Evolutionary conservation across 2,113 vertebrate genomes (phyloP), one percentile per base, ranked within the genome.

Genomic region (Esox niger): DNA sequence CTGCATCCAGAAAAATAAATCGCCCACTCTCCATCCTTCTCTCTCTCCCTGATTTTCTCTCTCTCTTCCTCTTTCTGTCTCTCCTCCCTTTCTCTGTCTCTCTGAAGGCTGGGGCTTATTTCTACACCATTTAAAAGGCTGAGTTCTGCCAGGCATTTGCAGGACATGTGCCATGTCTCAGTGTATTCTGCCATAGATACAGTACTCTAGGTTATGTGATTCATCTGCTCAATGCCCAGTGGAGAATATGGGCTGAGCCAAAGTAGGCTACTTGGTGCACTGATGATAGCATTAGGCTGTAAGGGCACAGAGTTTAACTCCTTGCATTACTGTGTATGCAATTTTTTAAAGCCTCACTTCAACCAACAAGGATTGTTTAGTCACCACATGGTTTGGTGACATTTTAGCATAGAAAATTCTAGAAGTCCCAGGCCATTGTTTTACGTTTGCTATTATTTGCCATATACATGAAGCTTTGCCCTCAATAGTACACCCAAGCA

Each of bases 1-100:
- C 90, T 90, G 83, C 68, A 82, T 73, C 61, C 86, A 90, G 84
- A 70, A 55, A 11, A 64, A 10, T 43, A 4, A 27, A 33, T 21
- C 35, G 11, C 11, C 10, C 9, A 8, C 2, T 25, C n/a, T 30
- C 6, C 20, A 67, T 31, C 30, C 57, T 46, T 23, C 31, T 52
- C 46, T 9, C 17, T 59, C 59, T 25, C 6, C 17, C 5, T n/a
- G 47, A 23, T 2, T n/a, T 46, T 47, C 43, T 47, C 43, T 52
- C n/a, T 23, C 47, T 52, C n/a, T 52, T n/a, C 21, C 1, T 52
- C 47, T 52, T 2, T 52, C 47, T 52, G 4, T 21, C 6, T 52
- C 0, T 21, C 1, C n/a, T 21, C 1, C n/a, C 6, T 23, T 6
- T 52, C 47, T 52, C n/a, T 52, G 6, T 52, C 47, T 23, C 47